Percentiles rank a stretch among this genome's conserved stretches.
Conservation (phyloP, 2,113 vertebrate genomes). For the Erythrolamprus reginae region DNA sequence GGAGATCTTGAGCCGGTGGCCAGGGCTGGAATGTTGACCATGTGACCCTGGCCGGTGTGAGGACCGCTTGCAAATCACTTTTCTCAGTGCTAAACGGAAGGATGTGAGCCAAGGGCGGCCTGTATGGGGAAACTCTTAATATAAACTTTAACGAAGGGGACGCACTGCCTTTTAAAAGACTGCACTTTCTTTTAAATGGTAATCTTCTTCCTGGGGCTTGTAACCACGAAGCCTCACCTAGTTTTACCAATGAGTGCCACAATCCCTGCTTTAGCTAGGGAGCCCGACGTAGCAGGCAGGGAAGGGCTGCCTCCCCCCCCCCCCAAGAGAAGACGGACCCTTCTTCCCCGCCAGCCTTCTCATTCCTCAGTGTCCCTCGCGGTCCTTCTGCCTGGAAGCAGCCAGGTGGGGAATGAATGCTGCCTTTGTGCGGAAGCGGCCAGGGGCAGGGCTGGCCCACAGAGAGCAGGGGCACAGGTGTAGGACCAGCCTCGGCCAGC, state of each 20-base stretch:
- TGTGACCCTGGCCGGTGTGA: background rate
- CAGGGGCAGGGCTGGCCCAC: constrained; percentile 4
- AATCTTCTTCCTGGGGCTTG: background rate
- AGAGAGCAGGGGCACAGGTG: constrained; percentile 36
- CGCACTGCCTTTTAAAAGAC: background rate
- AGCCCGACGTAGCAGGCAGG: background rate
- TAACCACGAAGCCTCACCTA: too few species aligned
- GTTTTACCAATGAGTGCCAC: background rate
- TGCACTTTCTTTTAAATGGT: background rate
- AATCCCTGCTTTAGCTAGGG: too few species aligned
- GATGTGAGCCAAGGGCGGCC: background rate
- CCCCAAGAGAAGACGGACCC: background rate
- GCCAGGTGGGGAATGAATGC: background rate
- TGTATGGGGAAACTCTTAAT: background rate
- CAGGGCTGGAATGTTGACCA: background rate
- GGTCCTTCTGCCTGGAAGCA: background rate
- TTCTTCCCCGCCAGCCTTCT: background rate
- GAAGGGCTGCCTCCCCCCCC: background rate
- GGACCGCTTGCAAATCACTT: background rate
- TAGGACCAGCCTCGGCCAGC: constrained; percentile 52
- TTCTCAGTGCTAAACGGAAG: background rate
- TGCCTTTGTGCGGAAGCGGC: background rate
- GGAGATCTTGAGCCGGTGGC: background rate
- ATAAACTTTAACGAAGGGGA: background rate
- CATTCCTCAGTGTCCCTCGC: background rate